These are phyloP conservation scores for Syngnathoides biaculeatus DNA, from an alignment of 2,113 vertebrate species.

Conservation along the genomic window DNA sequence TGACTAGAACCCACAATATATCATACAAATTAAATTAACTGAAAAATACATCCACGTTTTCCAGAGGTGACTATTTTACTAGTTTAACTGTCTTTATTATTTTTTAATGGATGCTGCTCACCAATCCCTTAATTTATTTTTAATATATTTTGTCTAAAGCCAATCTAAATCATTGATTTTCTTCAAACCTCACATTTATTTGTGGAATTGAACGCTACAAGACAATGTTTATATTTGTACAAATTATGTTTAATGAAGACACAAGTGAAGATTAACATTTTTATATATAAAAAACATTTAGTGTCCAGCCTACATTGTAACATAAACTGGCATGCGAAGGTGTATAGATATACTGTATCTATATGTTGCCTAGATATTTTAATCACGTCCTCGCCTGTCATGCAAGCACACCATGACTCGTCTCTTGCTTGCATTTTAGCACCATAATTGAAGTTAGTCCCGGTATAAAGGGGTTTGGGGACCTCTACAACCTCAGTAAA, in stretches of 20 bases:
- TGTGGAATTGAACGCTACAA: no score
- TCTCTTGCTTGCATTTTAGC: slow-evolving; percentile 27
- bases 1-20: not conserved
- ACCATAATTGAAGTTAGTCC: slow-evolving; percentile 37
- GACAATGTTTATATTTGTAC: no score
- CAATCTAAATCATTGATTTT: no score
- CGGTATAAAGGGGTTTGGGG: slow-evolving; percentile 46
- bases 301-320: not conserved
- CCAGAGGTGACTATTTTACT: not conserved
- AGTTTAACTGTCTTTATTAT: not conserved
- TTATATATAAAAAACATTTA: no score
- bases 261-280: no score
- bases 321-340: not conserved
- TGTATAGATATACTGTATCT: not conserved
- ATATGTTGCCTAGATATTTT: slow-evolving; percentile 2
- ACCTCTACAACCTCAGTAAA: slow-evolving; percentile 62
- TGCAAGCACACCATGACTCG: not conserved
- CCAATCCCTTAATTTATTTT: no score
- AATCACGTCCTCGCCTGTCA: not conserved
- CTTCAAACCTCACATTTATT: no score
- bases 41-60: no score
- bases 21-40: no score
- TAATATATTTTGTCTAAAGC: no score
- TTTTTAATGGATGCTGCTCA: not conserved
- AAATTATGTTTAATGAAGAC: no score